Evolutionary conservation across 1,140 invertebrate genomes (phyloP).

Genomic region (Calosoma granatense): DNA sequence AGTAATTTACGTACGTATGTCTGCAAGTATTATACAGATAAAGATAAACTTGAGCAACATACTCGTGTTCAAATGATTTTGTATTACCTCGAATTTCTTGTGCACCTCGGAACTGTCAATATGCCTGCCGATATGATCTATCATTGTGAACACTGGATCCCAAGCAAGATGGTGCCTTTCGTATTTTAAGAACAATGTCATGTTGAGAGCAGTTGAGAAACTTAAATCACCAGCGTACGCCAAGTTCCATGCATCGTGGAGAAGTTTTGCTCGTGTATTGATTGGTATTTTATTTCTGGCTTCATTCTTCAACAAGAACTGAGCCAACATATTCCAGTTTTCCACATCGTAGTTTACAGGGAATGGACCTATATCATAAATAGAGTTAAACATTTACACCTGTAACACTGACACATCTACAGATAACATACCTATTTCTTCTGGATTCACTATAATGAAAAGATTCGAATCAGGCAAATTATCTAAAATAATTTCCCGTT

Average conservation of each 20-base stretch:
- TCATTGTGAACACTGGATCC: slow-evolving; percentile 68
- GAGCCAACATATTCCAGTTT: slow-evolving; percentile 66
- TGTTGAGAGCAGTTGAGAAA: slow-evolving; percentile 58
- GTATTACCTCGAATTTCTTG: slow-evolving; percentile 54
- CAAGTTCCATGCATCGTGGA: slow-evolving; percentile 69
- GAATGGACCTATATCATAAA: slow-evolving; percentile 49
- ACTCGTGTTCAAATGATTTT: not conserved
- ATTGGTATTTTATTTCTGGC: slow-evolving; percentile 49
- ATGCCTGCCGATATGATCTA: slow-evolving; percentile 62
- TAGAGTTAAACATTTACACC: too few relatives aligned
- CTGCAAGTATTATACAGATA: slow-evolving; percentile 37
- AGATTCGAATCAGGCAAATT: slow-evolving; percentile 42
- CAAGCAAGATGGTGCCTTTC: slow-evolving; percentile 64
- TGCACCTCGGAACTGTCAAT: slow-evolving; percentile 53
- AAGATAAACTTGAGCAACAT: not conserved
- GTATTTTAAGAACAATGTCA: slow-evolving; percentile 59
- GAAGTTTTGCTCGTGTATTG: slow-evolving; percentile 58
- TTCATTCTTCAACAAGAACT: slow-evolving; percentile 45
- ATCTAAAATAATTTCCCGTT: slow-evolving; percentile 37
- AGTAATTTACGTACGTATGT: slow-evolving; percentile 50
- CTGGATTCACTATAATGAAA: slow-evolving; percentile 68
- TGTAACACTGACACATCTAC: not conserved
- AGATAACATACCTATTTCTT: slow-evolving; percentile 71
- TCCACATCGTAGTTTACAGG: slow-evolving; percentile 68
- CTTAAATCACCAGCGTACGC: slow-evolving; percentile 64